Percentiles rank a stretch among this genome's conserved stretches.
Evolutionary conservation across 2,888 invertebrate genomes (phyloP).

Genomic region (Rhorus exstirpatorius): DNA sequence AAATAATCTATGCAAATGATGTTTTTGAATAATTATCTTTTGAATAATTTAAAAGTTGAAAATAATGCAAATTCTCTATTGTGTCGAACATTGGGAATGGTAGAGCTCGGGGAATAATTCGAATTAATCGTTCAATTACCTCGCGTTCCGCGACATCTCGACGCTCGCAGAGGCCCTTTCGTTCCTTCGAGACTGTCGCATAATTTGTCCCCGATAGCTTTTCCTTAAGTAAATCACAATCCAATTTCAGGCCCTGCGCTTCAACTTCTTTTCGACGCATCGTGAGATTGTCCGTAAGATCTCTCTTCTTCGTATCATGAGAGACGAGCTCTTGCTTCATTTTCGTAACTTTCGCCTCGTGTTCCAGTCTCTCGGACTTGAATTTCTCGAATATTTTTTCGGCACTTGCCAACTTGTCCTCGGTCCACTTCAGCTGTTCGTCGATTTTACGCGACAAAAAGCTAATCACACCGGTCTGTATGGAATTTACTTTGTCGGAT

Average conservation of each 20-base stretch:
- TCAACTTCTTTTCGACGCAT: slow-evolving; percentile 78
- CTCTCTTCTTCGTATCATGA: slow-evolving; percentile 80
- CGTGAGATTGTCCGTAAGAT: slow-evolving; percentile 79
- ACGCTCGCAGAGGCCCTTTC: slow-evolving; percentile 87
- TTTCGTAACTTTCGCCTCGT: slow-evolving; percentile 85
- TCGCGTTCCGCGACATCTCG: slow-evolving; percentile 87
- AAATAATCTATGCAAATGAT: too few relatives aligned
- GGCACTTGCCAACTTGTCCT: slow-evolving; percentile 84
- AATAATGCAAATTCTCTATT: too few relatives aligned
- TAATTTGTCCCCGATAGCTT: slow-evolving; percentile 89
- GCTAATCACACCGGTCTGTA: slow-evolving; percentile 88
- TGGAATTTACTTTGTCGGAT: slow-evolving; percentile 87
- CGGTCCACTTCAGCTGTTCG: slow-evolving; percentile 82
- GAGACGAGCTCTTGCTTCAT: slow-evolving; percentile 78
- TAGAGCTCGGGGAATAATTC: too few relatives aligned
- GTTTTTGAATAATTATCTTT: too few relatives aligned
- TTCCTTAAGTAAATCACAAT: slow-evolving; percentile 78
- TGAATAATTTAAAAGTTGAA: too few relatives aligned
- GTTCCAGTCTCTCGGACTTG: slow-evolving; percentile 86
- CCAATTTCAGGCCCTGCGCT: slow-evolving; percentile 80
- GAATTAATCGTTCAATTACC: slow-evolving; percentile 77
- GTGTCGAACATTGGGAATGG: too few relatives aligned
- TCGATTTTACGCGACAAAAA: slow-evolving; percentile 88
- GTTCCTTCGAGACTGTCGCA: slow-evolving; percentile 88
- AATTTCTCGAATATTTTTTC: slow-evolving; percentile 86